Percentiles rank a stretch among this genome's conserved stretches.
Evolutionary conservation across 2,888 invertebrate genomes (phyloP).

Genomic region (Theristus sp.): DNA sequence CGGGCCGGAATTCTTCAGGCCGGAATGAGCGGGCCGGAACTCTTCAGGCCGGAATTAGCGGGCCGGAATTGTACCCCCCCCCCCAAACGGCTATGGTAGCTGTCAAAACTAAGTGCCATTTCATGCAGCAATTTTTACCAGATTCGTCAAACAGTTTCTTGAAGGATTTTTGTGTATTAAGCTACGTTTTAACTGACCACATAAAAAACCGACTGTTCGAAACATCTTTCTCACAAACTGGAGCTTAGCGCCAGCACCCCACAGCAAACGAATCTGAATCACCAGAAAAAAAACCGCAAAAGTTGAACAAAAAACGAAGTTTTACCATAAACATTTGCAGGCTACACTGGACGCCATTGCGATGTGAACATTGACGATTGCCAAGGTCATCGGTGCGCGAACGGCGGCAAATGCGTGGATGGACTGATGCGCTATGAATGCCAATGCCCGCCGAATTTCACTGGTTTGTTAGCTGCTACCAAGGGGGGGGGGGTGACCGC

Average conservation of each 20-base stretch:
- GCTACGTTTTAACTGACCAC: background rate
- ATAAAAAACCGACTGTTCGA: background rate
- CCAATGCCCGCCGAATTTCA: constrained; percentile 67
- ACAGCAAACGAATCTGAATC: background rate
- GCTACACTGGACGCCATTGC: constrained; percentile 66
- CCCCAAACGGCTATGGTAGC: too few species aligned
- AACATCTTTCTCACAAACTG: background rate
- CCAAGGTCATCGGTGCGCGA: constrained; percentile 52
- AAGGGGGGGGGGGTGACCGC: background rate
- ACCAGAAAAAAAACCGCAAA: constrained; percentile 34
- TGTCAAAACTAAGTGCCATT: too few species aligned
- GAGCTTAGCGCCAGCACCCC: background rate
- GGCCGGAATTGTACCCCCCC: too few species aligned
- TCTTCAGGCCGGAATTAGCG: too few species aligned
- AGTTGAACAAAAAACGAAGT: constrained; percentile 38
- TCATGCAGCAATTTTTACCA: too few species aligned
- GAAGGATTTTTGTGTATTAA: too few species aligned
- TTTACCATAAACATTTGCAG: constrained; percentile 44
- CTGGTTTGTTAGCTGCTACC: constrained; percentile 41
- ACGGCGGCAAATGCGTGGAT: constrained; percentile 75
- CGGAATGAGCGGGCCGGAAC: too few species aligned
- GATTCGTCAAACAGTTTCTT: too few species aligned
- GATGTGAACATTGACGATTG: constrained; percentile 87
- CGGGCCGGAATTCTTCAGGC: too few species aligned
- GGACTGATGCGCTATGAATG: constrained; percentile 73